phyloP scores from a whole-genome alignment of 2,113 vertebrate species.

The Pangasianodon gigas region DNA sequence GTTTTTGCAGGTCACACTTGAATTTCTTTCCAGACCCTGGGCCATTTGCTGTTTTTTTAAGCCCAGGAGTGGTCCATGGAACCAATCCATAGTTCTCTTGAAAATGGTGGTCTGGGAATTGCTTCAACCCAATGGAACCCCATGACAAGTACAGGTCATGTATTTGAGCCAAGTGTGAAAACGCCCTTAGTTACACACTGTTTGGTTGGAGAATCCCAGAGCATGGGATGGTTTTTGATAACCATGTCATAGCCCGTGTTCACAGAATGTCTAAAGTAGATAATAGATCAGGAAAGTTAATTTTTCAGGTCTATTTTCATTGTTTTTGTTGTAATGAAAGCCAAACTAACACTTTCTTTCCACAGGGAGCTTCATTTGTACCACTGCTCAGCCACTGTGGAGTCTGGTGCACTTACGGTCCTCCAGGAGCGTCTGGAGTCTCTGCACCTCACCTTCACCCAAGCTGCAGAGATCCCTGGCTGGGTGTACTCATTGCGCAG shows the following conservation, averaged over 20 bases:
- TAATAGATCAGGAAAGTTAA: background rate
- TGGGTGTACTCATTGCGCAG: constrained; percentile 74
- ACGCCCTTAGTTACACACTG: background rate
- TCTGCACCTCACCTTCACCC: constrained; percentile 74
- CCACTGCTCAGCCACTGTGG: constrained; percentile 70
- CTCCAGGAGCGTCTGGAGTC: constrained; percentile 71
- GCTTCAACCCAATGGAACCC: background rate
- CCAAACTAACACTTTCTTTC: background rate
- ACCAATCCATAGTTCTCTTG: background rate
- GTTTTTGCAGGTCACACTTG: background rate
- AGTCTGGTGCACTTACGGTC: constrained; percentile 66
- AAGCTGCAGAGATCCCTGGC: constrained; percentile 69
- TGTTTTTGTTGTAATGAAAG: background rate
- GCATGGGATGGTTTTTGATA: background rate
- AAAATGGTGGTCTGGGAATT: background rate
- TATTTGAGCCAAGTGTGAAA: background rate
- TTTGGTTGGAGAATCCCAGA: background rate
- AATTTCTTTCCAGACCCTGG: background rate
- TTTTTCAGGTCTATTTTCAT: background rate
- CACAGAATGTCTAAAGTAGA: background rate
- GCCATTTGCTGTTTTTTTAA: background rate
- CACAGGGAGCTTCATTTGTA: constrained; percentile 75
- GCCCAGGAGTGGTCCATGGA: background rate
- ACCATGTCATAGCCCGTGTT: background rate
- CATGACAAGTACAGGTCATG: background rate